These are phyloP conservation scores for Stenotaenia linearis DNA, from an alignment of 2,888 invertebrate genomes.

Conservation along the genomic window DNA sequence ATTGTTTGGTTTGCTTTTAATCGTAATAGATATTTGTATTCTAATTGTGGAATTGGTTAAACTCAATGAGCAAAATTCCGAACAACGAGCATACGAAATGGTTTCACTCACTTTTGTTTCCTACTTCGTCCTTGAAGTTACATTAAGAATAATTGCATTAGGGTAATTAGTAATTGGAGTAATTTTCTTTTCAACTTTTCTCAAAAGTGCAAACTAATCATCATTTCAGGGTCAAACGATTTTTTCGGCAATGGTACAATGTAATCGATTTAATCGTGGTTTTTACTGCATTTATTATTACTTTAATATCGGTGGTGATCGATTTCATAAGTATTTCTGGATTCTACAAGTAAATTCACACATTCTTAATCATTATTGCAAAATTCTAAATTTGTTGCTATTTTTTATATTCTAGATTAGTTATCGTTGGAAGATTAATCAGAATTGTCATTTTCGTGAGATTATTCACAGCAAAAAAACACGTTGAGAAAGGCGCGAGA, in stretches of 20 bases:
- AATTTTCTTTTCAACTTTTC: not conserved
- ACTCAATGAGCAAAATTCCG: not conserved
- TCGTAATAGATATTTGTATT: slow-evolving; percentile 30
- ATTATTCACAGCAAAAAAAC: slow-evolving; percentile 47
- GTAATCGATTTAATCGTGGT: slow-evolving; percentile 49
- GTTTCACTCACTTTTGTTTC: slow-evolving; percentile 44
- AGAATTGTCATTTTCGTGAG: slow-evolving; percentile 47
- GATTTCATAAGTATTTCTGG: slow-evolving; percentile 41
- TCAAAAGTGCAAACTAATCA: not conserved
- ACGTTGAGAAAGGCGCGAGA: slow-evolving; percentile 47
- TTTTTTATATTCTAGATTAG: slow-evolving; percentile 41
- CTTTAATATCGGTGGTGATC: slow-evolving; percentile 46
- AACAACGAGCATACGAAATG: slow-evolving; percentile 21
- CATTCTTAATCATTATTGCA: not conserved
- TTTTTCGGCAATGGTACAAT: slow-evolving; percentile 49
- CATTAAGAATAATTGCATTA: slow-evolving; percentile 46
- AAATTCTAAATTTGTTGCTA: slow-evolving; percentile 8
- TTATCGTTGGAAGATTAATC: slow-evolving; percentile 45
- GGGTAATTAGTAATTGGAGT: slow-evolving; percentile 43
- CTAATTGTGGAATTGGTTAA: slow-evolving; percentile 30
- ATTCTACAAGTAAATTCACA: slow-evolving; percentile 41
- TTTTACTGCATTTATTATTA: slow-evolving; percentile 47
- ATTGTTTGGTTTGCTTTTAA: slow-evolving; percentile 30
- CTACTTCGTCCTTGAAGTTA: slow-evolving; percentile 49
- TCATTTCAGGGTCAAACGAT: slow-evolving; percentile 40